Conservation (phyloP, 1,140 invertebrate genomes). For the Nasonia longicornis region DNA sequence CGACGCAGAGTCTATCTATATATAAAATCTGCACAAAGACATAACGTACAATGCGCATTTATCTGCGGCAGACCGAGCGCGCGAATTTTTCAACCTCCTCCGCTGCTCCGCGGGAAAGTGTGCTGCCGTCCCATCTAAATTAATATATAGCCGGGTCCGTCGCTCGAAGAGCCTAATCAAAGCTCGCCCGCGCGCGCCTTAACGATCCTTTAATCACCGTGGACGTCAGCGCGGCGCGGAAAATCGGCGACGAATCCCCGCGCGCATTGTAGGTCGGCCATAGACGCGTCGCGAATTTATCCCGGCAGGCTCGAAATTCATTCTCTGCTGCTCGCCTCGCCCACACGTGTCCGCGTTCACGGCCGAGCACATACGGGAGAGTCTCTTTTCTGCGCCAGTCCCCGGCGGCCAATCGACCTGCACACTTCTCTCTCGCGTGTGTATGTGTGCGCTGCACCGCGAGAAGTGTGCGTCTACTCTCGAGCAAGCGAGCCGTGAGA, state of each 20-base stretch:
- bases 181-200: neutral
- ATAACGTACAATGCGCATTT: neutral
- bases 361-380: neutral
- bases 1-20: neutral
- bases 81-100: neutral
- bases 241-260: neutral
- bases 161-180: neutral
- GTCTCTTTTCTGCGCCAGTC: slow-evolving; percentile 21
- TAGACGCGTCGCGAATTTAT: neutral
- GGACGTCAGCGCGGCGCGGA: neutral
- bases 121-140: slow-evolving; percentile 4
- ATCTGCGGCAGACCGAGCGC: neutral
- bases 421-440: slow-evolving; percentile 32
- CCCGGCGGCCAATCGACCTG: slow-evolving; percentile 48
- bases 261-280: neutral
- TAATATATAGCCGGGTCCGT: neutral
- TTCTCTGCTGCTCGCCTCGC: slow-evolving; percentile 44
- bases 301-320: slow-evolving; percentile 11
- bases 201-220: slow-evolving; percentile 28
- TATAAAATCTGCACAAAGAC: neutral
- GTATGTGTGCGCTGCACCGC: slow-evolving; percentile 33
- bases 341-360: slow-evolving; percentile 48
- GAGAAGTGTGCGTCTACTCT: slow-evolving; percentile 12
- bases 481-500: slow-evolving; percentile 62
- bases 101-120: neutral